Conservation (phyloP, 2,888 invertebrate genomes). For the Campoplex nolae region DNA sequence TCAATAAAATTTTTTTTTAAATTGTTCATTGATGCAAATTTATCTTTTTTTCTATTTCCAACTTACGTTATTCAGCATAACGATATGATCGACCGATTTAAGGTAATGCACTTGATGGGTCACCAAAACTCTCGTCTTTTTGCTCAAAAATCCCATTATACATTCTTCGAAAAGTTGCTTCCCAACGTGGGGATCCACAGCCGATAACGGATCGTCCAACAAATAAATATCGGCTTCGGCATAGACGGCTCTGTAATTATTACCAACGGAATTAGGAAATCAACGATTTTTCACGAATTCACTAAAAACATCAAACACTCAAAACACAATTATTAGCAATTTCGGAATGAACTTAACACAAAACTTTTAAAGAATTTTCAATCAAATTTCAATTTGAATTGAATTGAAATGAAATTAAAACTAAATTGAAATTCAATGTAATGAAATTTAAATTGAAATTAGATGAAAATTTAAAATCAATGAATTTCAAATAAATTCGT, state of each 20-base stretch:
- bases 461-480: too few relatives aligned
- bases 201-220: slow-evolving; percentile 92
- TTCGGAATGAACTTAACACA: too few relatives aligned
- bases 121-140: slow-evolving; percentile 90
- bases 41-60: slow-evolving; percentile 2
- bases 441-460: too few relatives aligned
- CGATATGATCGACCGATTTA: slow-evolving; percentile 88
- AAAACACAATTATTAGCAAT: too few relatives aligned
- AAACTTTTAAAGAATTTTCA: too few relatives aligned
- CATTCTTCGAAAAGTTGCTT: slow-evolving; percentile 91
- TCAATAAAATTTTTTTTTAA: background rate
- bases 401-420: too few relatives aligned
- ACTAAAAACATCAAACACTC: too few relatives aligned
- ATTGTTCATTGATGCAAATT: slow-evolving; percentile 68
- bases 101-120: slow-evolving; percentile 94
- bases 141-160: slow-evolving; percentile 87
- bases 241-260: slow-evolving; percentile 88
- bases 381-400: too few relatives aligned
- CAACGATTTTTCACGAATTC: too few relatives aligned
- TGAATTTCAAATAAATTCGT: background rate
- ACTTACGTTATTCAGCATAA: slow-evolving; percentile 89
- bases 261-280: too few relatives aligned
- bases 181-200: slow-evolving; percentile 92
- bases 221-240: slow-evolving; percentile 91
- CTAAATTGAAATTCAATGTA: too few relatives aligned